Conservation (phyloP, 1,140 invertebrate genomes). For the Drosophila mojavensis region DNA sequence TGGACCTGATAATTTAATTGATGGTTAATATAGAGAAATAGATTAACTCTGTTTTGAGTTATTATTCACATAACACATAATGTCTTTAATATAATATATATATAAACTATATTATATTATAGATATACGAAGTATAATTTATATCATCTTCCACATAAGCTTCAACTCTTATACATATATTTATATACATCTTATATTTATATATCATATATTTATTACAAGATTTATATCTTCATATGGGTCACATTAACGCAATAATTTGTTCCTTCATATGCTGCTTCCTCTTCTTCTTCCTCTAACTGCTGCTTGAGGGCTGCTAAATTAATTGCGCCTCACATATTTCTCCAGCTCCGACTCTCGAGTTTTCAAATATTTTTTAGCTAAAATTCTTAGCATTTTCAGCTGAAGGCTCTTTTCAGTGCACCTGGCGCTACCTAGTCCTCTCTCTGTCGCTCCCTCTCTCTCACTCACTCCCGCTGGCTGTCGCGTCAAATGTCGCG, state of each 20-base stretch:
- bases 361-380: conserved; percentile 40
- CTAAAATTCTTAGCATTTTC: conserved; percentile 42
- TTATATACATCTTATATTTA: no score
- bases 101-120: no score
- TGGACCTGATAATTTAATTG: no score
- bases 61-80: no score
- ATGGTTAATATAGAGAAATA: no score
- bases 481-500: conserved; percentile 80
- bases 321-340: conserved; percentile 21
- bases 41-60: no score
- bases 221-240: not conserved
- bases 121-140: no score
- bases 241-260: not conserved
- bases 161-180: no score
- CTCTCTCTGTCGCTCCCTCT: not conserved
- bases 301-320: conserved; percentile 12
- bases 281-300: not conserved
- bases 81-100: no score
- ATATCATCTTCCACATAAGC: no score
- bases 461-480: not conserved
- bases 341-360: not conserved
- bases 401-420: conserved; percentile 6
- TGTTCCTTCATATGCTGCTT: not conserved
- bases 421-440: not conserved
- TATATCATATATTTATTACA: no score